Evolutionary conservation across 2,888 invertebrate genomes (phyloP), one percentile per base, ranked within the genome.

Genomic region (Odontomyia ornata): DNA sequence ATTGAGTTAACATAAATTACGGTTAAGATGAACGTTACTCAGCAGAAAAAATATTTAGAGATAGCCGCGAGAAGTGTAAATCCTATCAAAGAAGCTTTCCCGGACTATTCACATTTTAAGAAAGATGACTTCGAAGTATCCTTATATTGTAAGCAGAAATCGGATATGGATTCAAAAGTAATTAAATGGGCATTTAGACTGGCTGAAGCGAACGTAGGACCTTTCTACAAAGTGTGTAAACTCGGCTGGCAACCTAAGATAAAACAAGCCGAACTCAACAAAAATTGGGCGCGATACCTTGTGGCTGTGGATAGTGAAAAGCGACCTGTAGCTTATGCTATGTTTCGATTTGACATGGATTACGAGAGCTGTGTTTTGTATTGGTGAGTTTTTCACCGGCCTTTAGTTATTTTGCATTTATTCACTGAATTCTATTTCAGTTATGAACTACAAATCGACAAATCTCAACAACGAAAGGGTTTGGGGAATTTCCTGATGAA

Each of bases 401-500:
- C 9, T 25, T 28, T 15, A 21, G 15, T 11, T 27, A 25, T 28
- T 62, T 64, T 2, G 11, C 18, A n/a, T n/a, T n/a, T n/a, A n/a
- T n/a, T 5, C 56, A 9, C 11, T n/a, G 18, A 56, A n/a, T 5
- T 15, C 25, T 25, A 18, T 80, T 85, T 78, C 80, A 94, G 95
- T 85, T 96, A 96, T 86, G 96, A 96, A 86, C 88, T 96, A 81
- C 96, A 96, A 86, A 87, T 96, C 77, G 91, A 91, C 80, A 85
- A 89, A 67, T 84, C 86, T 1, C 88, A 89, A 64, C 90, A 92
- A 80, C 88, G 93, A 79, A 92, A 92, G 85, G 95, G 95, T 7
- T 86, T 96, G 23, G 96, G 96, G 1, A 91, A 91, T 82, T 93
- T 93, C 82, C 90, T 96, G 87, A 91, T 95, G 91, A 89, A 90